Evolutionary conservation across 1,140 invertebrate species (phyloP).

Genomic region (Ooceraea biroi): DNA sequence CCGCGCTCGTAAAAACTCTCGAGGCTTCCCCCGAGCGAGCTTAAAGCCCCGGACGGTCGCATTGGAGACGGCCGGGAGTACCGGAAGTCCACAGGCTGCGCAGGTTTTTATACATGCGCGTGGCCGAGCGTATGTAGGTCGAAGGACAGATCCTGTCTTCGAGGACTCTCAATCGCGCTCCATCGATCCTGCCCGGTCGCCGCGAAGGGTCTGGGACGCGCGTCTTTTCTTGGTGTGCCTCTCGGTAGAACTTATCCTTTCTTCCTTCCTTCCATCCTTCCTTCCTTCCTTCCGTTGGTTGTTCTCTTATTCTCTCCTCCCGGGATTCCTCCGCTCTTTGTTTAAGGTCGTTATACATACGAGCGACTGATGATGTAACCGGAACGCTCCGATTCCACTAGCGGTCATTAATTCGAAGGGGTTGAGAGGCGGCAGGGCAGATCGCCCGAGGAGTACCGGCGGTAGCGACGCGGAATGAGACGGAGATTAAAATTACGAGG

Average conservation of each 20-base stretch:
- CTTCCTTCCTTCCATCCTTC: conserved; percentile 32
- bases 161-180: conserved; percentile 62
- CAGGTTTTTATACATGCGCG: conserved; percentile 5
- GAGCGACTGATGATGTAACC: conserved; percentile 21
- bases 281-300: conserved; percentile 42
- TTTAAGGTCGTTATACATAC: conserved; percentile 48
- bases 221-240: conserved; percentile 6
- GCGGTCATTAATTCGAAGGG: conserved; percentile 51
- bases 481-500: conserved; percentile 32
- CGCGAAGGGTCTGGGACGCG: conserved; percentile 23
- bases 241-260: background rate
- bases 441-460: conserved; percentile 12
- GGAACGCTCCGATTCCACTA: conserved; percentile 42
- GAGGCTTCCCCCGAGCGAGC: conserved; percentile 35
- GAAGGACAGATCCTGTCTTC: conserved; percentile 54
- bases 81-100: conserved; percentile 40
- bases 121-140: conserved; percentile 50
- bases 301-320: conserved; percentile 21
- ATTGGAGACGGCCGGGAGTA: conserved; percentile 1
- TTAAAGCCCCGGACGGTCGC: conserved; percentile 52
- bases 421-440: conserved; percentile 41
- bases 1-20: conserved; percentile 69
- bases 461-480: conserved; percentile 23
- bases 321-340: conserved; percentile 29
- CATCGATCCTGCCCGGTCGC: conserved; percentile 61